Conservation (phyloP, 1,140 invertebrate genomes). For the Chrysopa pallens region DNA sequence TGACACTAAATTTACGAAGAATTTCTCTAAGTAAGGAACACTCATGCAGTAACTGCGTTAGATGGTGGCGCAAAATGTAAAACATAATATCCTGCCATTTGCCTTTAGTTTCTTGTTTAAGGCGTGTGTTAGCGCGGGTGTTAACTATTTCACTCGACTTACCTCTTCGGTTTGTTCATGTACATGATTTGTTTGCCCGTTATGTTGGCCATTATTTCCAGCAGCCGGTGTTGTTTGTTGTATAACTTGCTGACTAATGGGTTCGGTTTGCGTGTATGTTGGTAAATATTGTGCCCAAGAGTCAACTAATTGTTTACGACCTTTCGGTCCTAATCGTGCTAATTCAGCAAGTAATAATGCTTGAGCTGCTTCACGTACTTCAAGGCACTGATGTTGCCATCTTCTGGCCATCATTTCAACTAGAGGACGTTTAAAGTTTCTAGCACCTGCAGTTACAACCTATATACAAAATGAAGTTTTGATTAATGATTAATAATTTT, state of each 20-base stretch:
- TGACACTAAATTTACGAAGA: too few relatives aligned
- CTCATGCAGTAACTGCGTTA: too few relatives aligned
- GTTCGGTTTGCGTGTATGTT: slow-evolving; percentile 57
- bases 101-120: too few relatives aligned
- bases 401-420: slow-evolving; percentile 92
- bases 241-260: slow-evolving; percentile 34
- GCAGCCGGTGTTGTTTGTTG: slow-evolving; percentile 9
- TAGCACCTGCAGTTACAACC: slow-evolving; percentile 35
- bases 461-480: slow-evolving; percentile 3
- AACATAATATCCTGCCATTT: too few relatives aligned
- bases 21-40: too few relatives aligned
- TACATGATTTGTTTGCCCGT: slow-evolving; percentile 7
- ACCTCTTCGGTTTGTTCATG: slow-evolving; percentile 6
- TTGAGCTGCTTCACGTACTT: slow-evolving; percentile 91
- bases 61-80: too few relatives aligned
- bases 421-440: slow-evolving; percentile 77
- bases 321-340: slow-evolving; percentile 73
- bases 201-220: slow-evolving; percentile 9
- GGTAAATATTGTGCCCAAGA: slow-evolving; percentile 90
- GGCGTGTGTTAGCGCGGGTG: too few relatives aligned
- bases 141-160: too few relatives aligned
- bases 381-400: slow-evolving; percentile 97
- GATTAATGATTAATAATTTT: neutral
- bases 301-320: slow-evolving; percentile 81
- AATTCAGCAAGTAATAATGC: slow-evolving; percentile 88